Conservation (phyloP, 1,140 invertebrate genomes). For the Heliconius hermathena region DNA sequence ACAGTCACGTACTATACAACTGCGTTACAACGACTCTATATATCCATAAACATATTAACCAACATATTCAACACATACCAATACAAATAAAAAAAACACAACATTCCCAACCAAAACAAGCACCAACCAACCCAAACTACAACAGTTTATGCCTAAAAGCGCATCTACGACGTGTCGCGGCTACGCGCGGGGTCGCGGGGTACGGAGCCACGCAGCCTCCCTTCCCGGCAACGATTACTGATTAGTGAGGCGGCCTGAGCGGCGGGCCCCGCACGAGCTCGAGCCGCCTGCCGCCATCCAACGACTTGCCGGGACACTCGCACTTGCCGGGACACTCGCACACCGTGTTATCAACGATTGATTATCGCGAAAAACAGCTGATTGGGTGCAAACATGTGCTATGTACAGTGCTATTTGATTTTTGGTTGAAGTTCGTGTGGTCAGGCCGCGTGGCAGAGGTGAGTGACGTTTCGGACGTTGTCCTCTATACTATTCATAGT, state of each 20-base stretch:
- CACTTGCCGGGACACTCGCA: constrained; percentile 25
- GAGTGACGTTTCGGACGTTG: constrained; percentile 48
- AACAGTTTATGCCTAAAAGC: constrained; percentile 38
- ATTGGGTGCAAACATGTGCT: constrained; percentile 65
- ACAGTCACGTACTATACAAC: too few species aligned
- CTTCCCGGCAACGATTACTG: constrained; percentile 78
- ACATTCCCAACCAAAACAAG: too few species aligned
- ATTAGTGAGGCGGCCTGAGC: constrained; percentile 76
- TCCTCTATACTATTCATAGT: constrained; percentile 13
- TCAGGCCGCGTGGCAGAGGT: constrained; percentile 48
- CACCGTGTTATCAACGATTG: constrained; percentile 43
- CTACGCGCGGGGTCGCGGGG: constrained; percentile 42
- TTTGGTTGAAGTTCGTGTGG: constrained; percentile 49
- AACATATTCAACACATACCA: too few species aligned
- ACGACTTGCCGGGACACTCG: constrained; percentile 29
- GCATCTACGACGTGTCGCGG: constrained; percentile 43
- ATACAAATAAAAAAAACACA: too few species aligned
- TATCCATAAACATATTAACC: too few species aligned
- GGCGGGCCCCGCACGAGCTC: constrained; percentile 66
- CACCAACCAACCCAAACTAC: background rate
- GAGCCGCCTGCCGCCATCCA: constrained; percentile 57
- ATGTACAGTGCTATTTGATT: constrained; percentile 64
- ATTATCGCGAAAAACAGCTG: constrained; percentile 64
- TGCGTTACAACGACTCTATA: too few species aligned
- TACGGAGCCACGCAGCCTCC: constrained; percentile 72